phyloP scores from a whole-genome alignment of 2,797 vertebrate genomes.

The Tarsius wallacei region DNA sequence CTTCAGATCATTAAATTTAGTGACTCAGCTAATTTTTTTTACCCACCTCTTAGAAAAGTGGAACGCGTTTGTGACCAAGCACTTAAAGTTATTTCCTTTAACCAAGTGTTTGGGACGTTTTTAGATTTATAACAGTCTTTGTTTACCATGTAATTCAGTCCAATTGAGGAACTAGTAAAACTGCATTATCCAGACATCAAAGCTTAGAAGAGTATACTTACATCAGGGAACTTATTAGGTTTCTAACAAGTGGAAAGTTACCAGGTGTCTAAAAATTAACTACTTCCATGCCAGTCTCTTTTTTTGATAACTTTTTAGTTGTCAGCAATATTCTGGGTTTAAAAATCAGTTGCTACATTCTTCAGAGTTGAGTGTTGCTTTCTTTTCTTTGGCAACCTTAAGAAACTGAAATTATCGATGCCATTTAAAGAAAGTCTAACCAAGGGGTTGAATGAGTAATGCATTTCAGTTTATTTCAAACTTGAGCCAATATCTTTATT shows the following conservation, averaged over 20 bases:
- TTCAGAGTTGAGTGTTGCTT: conserved; percentile 53
- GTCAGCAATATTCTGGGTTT: conserved; percentile 5
- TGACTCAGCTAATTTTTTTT: conserved; percentile 77
- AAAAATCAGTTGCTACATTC: conserved; percentile 3
- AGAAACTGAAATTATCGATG: neutral
- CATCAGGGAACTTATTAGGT: conserved; percentile 69
- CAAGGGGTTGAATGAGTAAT: neutral
- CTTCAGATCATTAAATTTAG: conserved; percentile 41
- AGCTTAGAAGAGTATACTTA: conserved; percentile 72
- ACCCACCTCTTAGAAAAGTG: conserved; percentile 72
- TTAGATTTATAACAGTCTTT: conserved; percentile 82
- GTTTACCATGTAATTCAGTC: conserved; percentile 81
- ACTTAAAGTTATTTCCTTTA: conserved; percentile 81
- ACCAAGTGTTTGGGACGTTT: conserved; percentile 71
- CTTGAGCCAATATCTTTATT: neutral
- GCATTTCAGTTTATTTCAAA: conserved; percentile 55
- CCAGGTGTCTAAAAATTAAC: conserved; percentile 55
- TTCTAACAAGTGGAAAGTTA: conserved; percentile 74
- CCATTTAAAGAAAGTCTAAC: conserved; percentile 15
- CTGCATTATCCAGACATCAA: conserved; percentile 82
- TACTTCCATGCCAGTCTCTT: neutral
- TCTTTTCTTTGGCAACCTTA: conserved; percentile 2
- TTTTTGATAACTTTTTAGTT: neutral
- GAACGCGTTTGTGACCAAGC: conserved; percentile 65
- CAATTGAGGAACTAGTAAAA: conserved; percentile 85